These are phyloP conservation scores for Drosophila birchii DNA, from an alignment of 2,888 invertebrate species.

Conservation along the genomic window DNA sequence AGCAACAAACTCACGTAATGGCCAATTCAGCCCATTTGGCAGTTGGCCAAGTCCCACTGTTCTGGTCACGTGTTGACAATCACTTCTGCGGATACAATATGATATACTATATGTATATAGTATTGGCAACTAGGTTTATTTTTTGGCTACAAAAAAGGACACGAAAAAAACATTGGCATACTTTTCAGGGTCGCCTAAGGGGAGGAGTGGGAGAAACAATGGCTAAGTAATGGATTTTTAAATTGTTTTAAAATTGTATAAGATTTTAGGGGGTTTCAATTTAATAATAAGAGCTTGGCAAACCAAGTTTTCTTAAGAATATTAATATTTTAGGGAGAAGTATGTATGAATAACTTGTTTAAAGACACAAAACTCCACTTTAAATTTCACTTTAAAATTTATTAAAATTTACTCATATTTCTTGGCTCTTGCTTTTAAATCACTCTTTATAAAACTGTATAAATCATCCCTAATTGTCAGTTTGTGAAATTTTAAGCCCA, in stretches of 20 bases:
- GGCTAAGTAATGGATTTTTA: background rate
- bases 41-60: slow-evolving; percentile 50
- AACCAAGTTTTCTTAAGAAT: background rate
- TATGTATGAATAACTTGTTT: background rate
- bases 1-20: slow-evolving; percentile 49
- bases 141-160: slow-evolving; percentile 22
- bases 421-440: background rate
- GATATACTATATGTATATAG: background rate
- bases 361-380: background rate
- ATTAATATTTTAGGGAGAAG: background rate
- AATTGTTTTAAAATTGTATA: background rate
- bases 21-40: slow-evolving; percentile 65
- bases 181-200: slow-evolving; percentile 59
- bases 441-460: background rate
- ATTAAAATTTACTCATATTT: background rate
- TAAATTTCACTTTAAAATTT: no score
- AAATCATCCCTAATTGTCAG: slow-evolving; percentile 25
- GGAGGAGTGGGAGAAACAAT: background rate
- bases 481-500: background rate
- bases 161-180: slow-evolving; percentile 40
- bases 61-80: slow-evolving; percentile 41
- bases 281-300: background rate
- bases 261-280: background rate
- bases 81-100: slow-evolving; percentile 15
- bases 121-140: slow-evolving; percentile 27